Evolutionary conservation across 2,888 invertebrate species (phyloP), one percentile per base, ranked within the genome.

Genomic region (Caenorhabditis sp.): DNA sequence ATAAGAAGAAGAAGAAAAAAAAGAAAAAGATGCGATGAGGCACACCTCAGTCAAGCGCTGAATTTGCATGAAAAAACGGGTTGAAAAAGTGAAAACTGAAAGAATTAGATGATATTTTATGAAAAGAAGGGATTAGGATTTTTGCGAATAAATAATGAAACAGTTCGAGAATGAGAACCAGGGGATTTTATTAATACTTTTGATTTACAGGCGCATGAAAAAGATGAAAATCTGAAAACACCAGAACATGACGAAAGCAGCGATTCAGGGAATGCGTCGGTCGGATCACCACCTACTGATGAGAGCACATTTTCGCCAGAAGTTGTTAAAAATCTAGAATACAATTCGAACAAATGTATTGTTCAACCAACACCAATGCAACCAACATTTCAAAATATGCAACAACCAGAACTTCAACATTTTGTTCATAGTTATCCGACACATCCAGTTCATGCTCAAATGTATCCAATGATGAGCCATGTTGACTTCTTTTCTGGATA

Each of bases 211-310:
- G 66, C 63, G 17, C 77, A 77, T 31, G 76, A 78, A 58, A 73
- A 62, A 49, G 75, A 77, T 49, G 59, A 59, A 19, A 51, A 50
- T 23, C 53, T 59, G 24, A 57, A 49, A 49, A 69, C 79, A 1
- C 79, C 79, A 26, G 76, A 76, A 0, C 65, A 66, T 31, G 81
- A 83, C 49, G 81, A 83, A 62, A 79, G 79, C 62, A 69, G 72
- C 17, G 83, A 83, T 51, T 83, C 83, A 6, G 83, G 83, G n/a
- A 66, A 83, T 49, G 80, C 78, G 0, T 80, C 79, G 0, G 67
- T 79, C 37, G 79, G 78, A 60, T 68, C 79, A 19, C 78, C 81
- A 17, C 59, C 74, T 0, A 66, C 65, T 6, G 76, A 71, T 24
- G 65, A 65, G 12, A 66, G 60, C 36, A 36, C 37, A 17, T 76